Percentiles rank a stretch among this genome's conserved stretches.
Evolutionary conservation across 1,140 invertebrate genomes (phyloP).

Genomic region (Ceratina australensis): DNA sequence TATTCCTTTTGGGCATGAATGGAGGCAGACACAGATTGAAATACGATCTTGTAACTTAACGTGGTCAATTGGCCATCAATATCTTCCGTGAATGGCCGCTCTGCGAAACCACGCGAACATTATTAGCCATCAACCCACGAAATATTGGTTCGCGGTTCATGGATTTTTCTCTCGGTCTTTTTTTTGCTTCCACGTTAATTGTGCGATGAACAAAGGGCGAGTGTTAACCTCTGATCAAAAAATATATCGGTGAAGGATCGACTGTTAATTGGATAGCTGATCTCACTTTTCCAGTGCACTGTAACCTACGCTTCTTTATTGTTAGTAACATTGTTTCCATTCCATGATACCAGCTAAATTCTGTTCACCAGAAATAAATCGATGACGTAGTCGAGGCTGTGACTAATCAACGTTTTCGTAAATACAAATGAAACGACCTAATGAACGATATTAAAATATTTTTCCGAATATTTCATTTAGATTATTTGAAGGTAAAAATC

Average conservation of each 20-base stretch:
- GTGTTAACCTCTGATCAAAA: background rate
- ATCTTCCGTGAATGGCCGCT: conserved; percentile 19
- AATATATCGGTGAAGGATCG: too few species aligned
- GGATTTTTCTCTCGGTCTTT: too few species aligned
- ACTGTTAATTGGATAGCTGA: background rate
- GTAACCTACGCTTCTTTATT: background rate
- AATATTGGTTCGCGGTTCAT: background rate
- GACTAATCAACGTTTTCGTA: too few species aligned
- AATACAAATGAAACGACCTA: too few species aligned
- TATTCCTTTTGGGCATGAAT: background rate
- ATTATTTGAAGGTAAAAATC: background rate
- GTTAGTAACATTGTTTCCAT: background rate
- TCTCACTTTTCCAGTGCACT: too few species aligned
- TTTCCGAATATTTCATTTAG: too few species aligned
- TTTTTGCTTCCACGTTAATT: conserved; percentile 11
- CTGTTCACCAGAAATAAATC: too few species aligned
- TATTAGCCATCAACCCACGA: conserved; percentile 17
- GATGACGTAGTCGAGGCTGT: too few species aligned
- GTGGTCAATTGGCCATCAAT: conserved; percentile 19
- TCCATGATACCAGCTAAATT: too few species aligned
- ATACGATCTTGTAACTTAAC: conserved; percentile 15
- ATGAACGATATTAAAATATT: too few species aligned
- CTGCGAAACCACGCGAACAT: background rate
- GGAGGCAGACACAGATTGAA: background rate
- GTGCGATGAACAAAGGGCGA: background rate